Evolutionary conservation across 2,113 vertebrate species (phyloP), one percentile per base, ranked within the genome.

Genomic region (Nycticebus coucang): DNA sequence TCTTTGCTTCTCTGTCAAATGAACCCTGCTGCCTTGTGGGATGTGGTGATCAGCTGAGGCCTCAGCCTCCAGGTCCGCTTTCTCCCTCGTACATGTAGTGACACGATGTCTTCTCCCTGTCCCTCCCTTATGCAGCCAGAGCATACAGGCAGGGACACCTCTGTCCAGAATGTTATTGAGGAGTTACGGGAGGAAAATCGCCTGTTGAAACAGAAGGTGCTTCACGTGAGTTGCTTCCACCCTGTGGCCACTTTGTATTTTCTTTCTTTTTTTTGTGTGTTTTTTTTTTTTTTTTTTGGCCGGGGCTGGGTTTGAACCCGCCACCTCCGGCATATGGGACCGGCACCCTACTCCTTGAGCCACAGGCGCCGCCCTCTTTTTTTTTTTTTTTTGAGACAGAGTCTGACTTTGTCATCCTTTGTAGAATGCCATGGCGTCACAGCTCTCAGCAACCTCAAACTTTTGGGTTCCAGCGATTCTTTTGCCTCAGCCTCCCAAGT

Each of bases 131-230:
- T 5, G 90, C 91, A 98, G 97, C 96, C 97, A 37, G 18, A 97
- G 94, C 4, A 69, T 60, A 75, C 87, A 9, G 98, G 98, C 26
- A 94, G 97, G 1, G 98, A 98, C 14, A 22, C 94, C n/a, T 97
- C 96, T 45, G 95, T 97, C 35, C 98, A 98, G 71, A 33, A 80
- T 21, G 88, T 97, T 53, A 91, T 99, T 8, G 89, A 84, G 92
- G 98, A 98, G 94, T 98, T 99, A 62, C 98, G 98, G 97, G 98
- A 99, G 80, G 99, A 99, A 97, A 99, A 99, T 92, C 98, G 98
- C 22, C 98, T 98, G 95, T 98, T 99, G 69, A 99, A 98, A 97
- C 98, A 99, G 97, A 99, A 99, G 94, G 99, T 99, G 94, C 92
- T 98, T 93, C 99, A 99, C 0, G 99, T 99, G 98, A 99, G 99